A percentile compares a stretch with the other conserved stretches of the same genome.
These are phyloP conservation scores for Falcaria lacertinaria DNA, from an alignment of 2,888 invertebrate species.

Conservation along the genomic window DNA sequence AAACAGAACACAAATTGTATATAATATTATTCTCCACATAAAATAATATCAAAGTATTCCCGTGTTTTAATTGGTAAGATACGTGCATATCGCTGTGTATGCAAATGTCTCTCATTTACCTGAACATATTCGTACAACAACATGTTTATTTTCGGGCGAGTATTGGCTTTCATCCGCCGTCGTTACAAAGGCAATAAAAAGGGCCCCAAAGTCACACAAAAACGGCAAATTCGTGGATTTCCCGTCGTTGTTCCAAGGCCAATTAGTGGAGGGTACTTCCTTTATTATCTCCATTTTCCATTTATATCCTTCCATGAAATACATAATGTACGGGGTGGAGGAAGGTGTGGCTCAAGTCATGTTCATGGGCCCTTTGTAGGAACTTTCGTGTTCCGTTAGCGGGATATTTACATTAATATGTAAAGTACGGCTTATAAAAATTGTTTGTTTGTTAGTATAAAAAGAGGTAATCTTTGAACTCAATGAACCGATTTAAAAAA, in stretches of 20 bases:
- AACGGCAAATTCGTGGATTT: neutral
- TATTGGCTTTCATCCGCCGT: neutral
- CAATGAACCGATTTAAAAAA: no score
- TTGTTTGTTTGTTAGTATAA: no score
- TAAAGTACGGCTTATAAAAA: no score
- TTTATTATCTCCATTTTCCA: neutral
- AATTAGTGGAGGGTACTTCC: neutral
- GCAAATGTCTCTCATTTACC: neutral
- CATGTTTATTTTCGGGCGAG: neutral
- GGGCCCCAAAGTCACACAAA: slow-evolving; percentile 6
- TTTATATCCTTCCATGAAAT: neutral
- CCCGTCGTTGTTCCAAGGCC: neutral
- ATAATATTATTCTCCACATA: no score
- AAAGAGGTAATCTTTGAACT: no score
- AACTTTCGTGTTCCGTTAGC: no score
- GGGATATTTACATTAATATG: no score
- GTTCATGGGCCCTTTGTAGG: no score
- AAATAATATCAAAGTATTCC: no score
- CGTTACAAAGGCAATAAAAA: slow-evolving; percentile 1
- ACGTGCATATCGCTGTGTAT: neutral
- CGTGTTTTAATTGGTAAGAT: slow-evolving; percentile 9
- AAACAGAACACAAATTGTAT: no score
- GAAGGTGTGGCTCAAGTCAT: no score
- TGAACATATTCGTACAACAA: neutral
- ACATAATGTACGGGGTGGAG: neutral